Evolutionary conservation across 2,113 vertebrate species (phyloP).

Genomic region (Carassius gibelio): DNA sequence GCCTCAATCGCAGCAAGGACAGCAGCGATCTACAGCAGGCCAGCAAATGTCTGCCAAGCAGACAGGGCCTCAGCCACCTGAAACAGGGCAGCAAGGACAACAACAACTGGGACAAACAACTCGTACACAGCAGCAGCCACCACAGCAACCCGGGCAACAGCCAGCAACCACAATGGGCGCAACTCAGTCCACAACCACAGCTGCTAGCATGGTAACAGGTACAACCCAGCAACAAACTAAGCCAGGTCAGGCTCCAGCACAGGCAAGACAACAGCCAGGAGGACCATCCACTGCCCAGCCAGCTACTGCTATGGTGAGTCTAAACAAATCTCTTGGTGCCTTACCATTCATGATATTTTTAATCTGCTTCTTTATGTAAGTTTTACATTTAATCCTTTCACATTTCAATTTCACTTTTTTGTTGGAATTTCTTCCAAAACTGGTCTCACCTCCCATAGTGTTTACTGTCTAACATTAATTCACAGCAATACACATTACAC

Average conservation of each 20-base stretch:
- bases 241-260: conserved; percentile 40
- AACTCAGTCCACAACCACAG: conserved; percentile 61
- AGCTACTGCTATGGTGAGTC: conserved; percentile 77
- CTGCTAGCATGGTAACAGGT: conserved; percentile 34
- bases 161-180: conserved; percentile 59
- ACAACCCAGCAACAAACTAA: conserved; percentile 49
- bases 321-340: neutral
- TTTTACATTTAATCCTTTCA: too few species aligned
- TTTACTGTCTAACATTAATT: too few species aligned
- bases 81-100: conserved; percentile 59
- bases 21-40: conserved; percentile 53
- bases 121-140: conserved; percentile 58
- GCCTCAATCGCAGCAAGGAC: conserved; percentile 53
- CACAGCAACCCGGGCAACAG: conserved; percentile 52
- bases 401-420: too few species aligned
- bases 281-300: conserved; percentile 65
- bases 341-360: neutral
- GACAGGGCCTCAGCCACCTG: conserved; percentile 61
- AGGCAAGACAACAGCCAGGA: conserved; percentile 54
- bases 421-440: too few species aligned
- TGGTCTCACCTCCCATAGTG: too few species aligned
- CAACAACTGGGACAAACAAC: conserved; percentile 62
- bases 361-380: neutral
- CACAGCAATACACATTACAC: too few species aligned
- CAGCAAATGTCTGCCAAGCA: conserved; percentile 62